Evolutionary conservation across 1,140 invertebrate species (phyloP).

Genomic region (Formica selysi): DNA sequence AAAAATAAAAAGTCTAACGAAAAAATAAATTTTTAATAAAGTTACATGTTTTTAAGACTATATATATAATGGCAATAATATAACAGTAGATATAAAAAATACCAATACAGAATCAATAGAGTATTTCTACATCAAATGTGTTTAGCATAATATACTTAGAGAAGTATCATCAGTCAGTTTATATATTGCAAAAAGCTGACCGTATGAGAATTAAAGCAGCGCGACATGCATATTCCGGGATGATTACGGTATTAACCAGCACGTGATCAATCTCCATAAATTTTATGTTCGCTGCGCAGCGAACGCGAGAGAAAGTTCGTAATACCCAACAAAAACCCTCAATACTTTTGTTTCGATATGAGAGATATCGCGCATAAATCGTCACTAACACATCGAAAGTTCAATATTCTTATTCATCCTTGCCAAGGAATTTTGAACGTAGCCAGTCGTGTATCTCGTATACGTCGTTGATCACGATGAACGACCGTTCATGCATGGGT

Average conservation of each 20-base stretch:
- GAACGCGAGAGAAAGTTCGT: background rate
- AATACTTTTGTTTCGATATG: background rate
- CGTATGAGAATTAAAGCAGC: conserved; percentile 19
- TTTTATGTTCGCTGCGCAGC: conserved; percentile 28
- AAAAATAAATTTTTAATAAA: background rate
- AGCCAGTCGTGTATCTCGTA: conserved; percentile 8
- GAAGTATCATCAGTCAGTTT: conserved; percentile 12
- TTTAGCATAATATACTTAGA: conserved; percentile 20
- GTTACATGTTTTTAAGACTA: background rate
- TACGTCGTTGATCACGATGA: conserved; percentile 64
- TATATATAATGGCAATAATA: conserved; percentile 3
- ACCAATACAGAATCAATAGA: background rate
- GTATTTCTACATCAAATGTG: background rate
- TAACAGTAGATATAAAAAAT: background rate
- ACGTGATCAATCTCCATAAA: conserved; percentile 65
- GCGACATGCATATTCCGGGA: conserved; percentile 42
- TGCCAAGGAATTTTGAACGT: background rate
- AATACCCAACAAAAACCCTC: background rate
- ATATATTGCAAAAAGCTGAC: conserved; percentile 33
- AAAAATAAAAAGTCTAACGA: background rate
- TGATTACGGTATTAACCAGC: conserved; percentile 43
- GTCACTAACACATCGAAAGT: conserved; percentile 3
- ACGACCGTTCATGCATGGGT: conserved; percentile 42
- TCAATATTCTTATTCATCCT: conserved; percentile 50
- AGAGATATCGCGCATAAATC: conserved; percentile 38